Conservation (phyloP, 2,113 vertebrate species). For the Isichthys henryi region DNA sequence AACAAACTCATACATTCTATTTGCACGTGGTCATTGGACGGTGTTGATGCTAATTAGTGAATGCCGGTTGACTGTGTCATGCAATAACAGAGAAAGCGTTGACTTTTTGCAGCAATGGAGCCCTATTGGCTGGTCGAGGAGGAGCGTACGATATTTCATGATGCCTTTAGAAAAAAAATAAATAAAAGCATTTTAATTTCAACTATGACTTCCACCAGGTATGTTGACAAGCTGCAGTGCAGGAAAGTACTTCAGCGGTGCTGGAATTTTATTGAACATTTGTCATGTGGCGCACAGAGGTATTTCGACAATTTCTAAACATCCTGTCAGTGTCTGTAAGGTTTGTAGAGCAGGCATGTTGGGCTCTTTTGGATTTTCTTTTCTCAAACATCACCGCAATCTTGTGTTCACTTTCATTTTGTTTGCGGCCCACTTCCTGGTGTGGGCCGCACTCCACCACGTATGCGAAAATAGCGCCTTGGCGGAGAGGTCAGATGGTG, state of each 20-base stretch:
- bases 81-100: not conserved
- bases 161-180: not conserved
- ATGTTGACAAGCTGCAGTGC: not conserved
- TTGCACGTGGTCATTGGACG: no score
- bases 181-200: constrained; percentile 7
- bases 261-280: not conserved
- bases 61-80: not conserved
- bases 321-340: not conserved
- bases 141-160: not conserved
- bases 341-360: not conserved
- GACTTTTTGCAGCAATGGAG: not conserved
- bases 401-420: no score
- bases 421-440: not conserved
- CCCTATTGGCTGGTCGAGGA: not conserved
- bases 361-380: not conserved
- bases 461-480: not conserved
- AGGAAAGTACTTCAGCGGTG: not conserved
- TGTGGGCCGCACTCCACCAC: not conserved
- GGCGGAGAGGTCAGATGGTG: not conserved
- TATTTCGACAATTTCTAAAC: not conserved
- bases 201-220: not conserved
- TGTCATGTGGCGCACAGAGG: not conserved
- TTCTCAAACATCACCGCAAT: not conserved
- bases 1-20: not conserved
- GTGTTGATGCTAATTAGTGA: not conserved